phyloP scores from a whole-genome alignment of 2,797 vertebrate species.

The Saxicola maurus region DNA sequence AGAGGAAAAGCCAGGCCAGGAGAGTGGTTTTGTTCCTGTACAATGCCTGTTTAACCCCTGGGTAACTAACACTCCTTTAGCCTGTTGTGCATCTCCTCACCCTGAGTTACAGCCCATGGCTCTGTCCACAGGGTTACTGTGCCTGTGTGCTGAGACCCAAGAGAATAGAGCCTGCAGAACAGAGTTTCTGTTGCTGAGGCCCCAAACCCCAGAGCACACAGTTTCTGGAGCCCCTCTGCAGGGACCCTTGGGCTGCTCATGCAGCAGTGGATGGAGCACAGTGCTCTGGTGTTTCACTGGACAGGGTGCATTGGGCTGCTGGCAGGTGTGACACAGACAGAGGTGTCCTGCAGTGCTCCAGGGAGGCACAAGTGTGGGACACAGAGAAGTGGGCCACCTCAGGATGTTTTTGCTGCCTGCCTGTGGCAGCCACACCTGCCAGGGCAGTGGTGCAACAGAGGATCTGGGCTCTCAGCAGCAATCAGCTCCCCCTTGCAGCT shows the following conservation, averaged over 20 bases:
- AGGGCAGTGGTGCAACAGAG: neutral
- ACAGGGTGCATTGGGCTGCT: rapidly evolving
- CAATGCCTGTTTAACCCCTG: neutral
- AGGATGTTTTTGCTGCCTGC: neutral
- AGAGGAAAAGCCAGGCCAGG: neutral
- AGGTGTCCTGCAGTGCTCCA: rapidly evolving
- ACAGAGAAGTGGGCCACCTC: neutral
- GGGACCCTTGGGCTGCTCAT: rapidly evolving
- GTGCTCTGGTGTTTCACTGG: neutral
- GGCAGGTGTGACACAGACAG: rapidly evolving
- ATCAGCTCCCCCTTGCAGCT: neutral
- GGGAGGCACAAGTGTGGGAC: too few species aligned
- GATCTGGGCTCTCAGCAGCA: neutral
- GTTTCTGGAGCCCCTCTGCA: neutral
- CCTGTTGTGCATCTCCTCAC: neutral
- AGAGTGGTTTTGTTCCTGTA: neutral
- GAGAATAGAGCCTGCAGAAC: neutral
- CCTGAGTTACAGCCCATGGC: neutral
- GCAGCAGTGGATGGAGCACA: neutral
- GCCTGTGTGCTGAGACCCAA: neutral
- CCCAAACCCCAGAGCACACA: neutral
- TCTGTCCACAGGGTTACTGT: neutral
- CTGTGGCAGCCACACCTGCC: neutral
- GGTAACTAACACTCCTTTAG: neutral
- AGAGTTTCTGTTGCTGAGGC: neutral